Percentiles rank a stretch among this genome's conserved stretches.
Evolutionary conservation across 1,140 invertebrate genomes (phyloP).

Genomic region (Delia radicum): DNA sequence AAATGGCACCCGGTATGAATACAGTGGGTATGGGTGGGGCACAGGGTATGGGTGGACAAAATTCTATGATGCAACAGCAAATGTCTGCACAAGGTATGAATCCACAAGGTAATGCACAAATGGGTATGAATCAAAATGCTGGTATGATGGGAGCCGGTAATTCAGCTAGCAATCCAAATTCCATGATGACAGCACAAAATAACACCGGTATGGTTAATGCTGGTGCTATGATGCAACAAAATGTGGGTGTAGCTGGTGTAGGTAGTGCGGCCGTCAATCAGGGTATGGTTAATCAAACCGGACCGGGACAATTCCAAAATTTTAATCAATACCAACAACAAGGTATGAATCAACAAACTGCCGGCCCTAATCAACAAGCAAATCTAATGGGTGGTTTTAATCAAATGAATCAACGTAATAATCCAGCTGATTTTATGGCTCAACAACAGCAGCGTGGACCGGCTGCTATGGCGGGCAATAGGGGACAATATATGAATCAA

Average conservation of each 20-base stretch:
- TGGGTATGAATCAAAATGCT: conserved; percentile 58
- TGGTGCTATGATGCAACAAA: conserved; percentile 43
- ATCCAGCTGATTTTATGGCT: conserved; percentile 57
- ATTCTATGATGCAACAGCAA: conserved; percentile 55
- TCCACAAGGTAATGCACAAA: conserved; percentile 54
- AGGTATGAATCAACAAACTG: conserved; percentile 32
- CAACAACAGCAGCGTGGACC: conserved; percentile 59
- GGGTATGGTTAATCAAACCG: conserved; percentile 42
- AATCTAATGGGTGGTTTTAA: conserved; percentile 56
- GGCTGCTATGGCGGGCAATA: conserved; percentile 47
- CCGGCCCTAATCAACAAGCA: conserved; percentile 47
- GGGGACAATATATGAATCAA: conserved; percentile 53
- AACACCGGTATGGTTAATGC: conserved; percentile 41
- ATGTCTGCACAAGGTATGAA: conserved; percentile 59
- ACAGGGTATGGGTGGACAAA: conserved; percentile 58
- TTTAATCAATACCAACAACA: conserved; percentile 49
- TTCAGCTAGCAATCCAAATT: conserved; percentile 26
- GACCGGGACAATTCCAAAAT: conserved; percentile 52
- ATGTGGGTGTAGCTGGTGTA: conserved; percentile 20
- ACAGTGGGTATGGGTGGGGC: conserved; percentile 57
- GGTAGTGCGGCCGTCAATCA: conserved; percentile 30
- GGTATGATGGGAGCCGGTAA: conserved; percentile 40
- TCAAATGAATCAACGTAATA: conserved; percentile 54
- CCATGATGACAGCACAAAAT: conserved; percentile 32
- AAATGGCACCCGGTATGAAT: conserved; percentile 58